Conservation (phyloP, 2,797 vertebrate species). For the Craterocephalus amniculus region DNA sequence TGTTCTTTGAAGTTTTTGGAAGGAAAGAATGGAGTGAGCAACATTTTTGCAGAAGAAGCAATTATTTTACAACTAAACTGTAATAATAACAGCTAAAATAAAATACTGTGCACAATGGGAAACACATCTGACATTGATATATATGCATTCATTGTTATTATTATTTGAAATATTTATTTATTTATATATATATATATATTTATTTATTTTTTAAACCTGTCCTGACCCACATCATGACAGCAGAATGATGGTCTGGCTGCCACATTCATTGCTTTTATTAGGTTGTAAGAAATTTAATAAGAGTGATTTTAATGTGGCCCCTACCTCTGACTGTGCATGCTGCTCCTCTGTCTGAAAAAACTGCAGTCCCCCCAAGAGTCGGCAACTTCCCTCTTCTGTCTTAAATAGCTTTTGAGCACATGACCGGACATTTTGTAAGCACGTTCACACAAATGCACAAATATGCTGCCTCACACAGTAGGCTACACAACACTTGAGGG, state of each 20-base stretch:
- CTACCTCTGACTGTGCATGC: conserved; percentile 76
- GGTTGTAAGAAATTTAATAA: background rate
- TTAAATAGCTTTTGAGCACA: conserved; percentile 76
- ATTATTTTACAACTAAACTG: conserved; percentile 46
- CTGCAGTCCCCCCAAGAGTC: conserved; percentile 63
- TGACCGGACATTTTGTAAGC: conserved; percentile 62
- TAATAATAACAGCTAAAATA: conserved; percentile 24
- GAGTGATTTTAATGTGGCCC: conserved; percentile 20
- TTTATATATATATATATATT: background rate
- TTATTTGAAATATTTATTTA: conserved; percentile 3
- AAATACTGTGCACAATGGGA: conserved; percentile 3
- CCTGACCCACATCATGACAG: too few relatives aligned
- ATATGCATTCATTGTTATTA: background rate
- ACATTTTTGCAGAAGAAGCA: conserved; percentile 25
- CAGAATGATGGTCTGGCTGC: too few relatives aligned
- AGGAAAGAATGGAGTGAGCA: conserved; percentile 42
- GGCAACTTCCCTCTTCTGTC: conserved; percentile 46
- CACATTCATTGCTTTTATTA: too few relatives aligned
- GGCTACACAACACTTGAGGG: conserved; percentile 51
- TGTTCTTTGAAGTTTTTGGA: conserved; percentile 54
- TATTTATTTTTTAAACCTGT: too few relatives aligned
- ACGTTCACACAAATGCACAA: conserved; percentile 22
- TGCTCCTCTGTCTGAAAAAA: conserved; percentile 66
- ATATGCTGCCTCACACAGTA: background rate
- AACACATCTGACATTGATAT: background rate